These are phyloP conservation scores for Ectemnius lituratus DNA, from an alignment of 2,888 invertebrate genomes.

Conservation along the genomic window DNA sequence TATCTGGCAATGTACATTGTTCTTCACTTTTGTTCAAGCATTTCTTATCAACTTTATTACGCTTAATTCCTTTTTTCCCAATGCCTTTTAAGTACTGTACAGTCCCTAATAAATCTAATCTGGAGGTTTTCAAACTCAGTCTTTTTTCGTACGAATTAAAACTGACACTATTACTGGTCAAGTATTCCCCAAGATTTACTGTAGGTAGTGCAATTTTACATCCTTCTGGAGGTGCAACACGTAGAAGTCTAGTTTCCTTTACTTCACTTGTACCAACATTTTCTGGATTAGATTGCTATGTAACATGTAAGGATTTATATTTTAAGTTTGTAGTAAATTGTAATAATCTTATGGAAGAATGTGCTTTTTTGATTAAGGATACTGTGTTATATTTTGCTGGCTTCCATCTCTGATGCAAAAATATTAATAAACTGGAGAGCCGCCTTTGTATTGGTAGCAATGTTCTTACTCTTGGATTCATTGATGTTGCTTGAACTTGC, in stretches of 20 bases:
- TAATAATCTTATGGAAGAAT: slow-evolving; percentile 1
- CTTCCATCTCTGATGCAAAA: slow-evolving; percentile 89
- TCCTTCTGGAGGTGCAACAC: slow-evolving; percentile 81
- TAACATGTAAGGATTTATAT: slow-evolving; percentile 34
- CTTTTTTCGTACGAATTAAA: slow-evolving; percentile 88
- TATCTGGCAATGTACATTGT: slow-evolving; percentile 73
- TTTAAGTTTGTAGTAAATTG: neutral
- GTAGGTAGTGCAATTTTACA: slow-evolving; percentile 85
- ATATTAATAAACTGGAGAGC: slow-evolving; percentile 84
- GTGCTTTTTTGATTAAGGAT: slow-evolving; percentile 78
- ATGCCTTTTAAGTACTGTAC: slow-evolving; percentile 73
- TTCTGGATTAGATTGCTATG: slow-evolving; percentile 62
- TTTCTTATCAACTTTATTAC: slow-evolving; percentile 75
- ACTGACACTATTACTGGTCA: slow-evolving; percentile 88
- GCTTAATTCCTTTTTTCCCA: slow-evolving; percentile 76
- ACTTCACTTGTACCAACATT: slow-evolving; percentile 57
- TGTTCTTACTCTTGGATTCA: slow-evolving; percentile 92
- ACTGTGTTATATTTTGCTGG: slow-evolving; percentile 80
- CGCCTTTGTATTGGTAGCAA: slow-evolving; percentile 87
- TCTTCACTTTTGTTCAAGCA: slow-evolving; percentile 59
- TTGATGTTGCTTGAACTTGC: slow-evolving; percentile 90
- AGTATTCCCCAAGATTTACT: slow-evolving; percentile 86
- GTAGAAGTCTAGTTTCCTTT: slow-evolving; percentile 66
- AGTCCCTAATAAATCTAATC: slow-evolving; percentile 78
- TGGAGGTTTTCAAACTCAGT: slow-evolving; percentile 80